Percentiles rank a stretch among this genome's conserved stretches.
These are phyloP conservation scores for Podarcis muralis DNA, from an alignment of 2,113 vertebrate species.

Conservation along the genomic window DNA sequence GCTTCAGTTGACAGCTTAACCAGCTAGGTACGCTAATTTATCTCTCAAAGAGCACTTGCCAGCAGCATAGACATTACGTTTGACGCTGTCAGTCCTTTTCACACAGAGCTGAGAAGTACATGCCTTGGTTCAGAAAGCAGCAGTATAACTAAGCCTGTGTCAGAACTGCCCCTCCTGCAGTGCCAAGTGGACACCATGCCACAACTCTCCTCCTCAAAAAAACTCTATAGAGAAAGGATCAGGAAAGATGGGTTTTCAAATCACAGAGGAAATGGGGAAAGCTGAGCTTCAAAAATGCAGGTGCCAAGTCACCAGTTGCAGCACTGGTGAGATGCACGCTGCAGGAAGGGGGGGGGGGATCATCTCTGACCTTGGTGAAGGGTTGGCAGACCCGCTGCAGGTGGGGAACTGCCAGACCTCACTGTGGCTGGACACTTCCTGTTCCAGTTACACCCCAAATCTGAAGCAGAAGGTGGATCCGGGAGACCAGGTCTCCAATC, in stretches of 20 bases:
- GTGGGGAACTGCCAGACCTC: too few species aligned
- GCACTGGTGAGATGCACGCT: background rate
- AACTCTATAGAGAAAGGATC: background rate
- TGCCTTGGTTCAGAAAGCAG: background rate
- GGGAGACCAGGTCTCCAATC: too few species aligned
- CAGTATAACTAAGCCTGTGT: background rate
- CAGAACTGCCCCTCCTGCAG: background rate
- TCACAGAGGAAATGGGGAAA: background rate
- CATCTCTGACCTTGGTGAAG: background rate
- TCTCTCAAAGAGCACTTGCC: background rate
- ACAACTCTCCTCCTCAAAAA: background rate
- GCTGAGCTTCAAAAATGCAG: background rate
- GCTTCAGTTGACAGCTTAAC: rapidly evolving
- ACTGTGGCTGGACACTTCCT: background rate
- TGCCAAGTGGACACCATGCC: background rate
- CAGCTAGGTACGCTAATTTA: rapidly evolving
- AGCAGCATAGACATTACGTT: background rate
- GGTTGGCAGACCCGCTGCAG: background rate
- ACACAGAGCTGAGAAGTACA: background rate
- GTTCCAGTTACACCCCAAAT: background rate
- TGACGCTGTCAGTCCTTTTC: background rate
- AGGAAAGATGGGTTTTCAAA: background rate
- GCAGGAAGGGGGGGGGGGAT: background rate
- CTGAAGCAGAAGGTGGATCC: background rate
- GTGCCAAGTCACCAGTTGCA: background rate